Evolutionary conservation across 2,113 vertebrate species (phyloP).

Genomic region (Stigmatopora nigra): DNA sequence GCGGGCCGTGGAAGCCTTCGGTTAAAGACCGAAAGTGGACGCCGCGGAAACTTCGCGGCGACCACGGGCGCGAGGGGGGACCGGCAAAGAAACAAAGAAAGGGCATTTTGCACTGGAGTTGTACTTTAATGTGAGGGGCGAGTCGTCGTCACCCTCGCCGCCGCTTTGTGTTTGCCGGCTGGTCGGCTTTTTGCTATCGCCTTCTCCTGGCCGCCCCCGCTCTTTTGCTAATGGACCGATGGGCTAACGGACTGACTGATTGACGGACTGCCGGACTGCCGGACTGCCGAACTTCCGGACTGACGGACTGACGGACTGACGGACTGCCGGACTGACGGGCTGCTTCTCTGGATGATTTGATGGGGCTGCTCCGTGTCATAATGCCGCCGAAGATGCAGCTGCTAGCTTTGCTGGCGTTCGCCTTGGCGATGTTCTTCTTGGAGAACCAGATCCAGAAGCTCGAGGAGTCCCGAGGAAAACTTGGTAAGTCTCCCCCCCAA

Average conservation of each 20-base stretch:
- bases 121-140: conserved; percentile 11
- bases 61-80: neutral
- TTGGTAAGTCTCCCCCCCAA: conserved; percentile 73
- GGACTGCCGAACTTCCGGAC: conserved; percentile 59
- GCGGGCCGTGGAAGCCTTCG: conserved; percentile 18
- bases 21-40: neutral
- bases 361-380: conserved; percentile 94
- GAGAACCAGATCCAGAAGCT: conserved; percentile 98
- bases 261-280: conserved; percentile 65
- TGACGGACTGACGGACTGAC: conserved; percentile 60
- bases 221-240: conserved; percentile 55
- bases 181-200: conserved; percentile 32
- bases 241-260: conserved; percentile 64
- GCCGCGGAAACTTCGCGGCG: conserved; percentile 27
- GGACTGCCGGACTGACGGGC: conserved; percentile 68
- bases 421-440: conserved; percentile 86
- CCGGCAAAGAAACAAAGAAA: conserved; percentile 15
- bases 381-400: conserved; percentile 98
- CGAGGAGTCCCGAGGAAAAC: conserved; percentile 92
- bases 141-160: neutral
- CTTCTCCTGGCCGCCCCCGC: conserved; percentile 45
- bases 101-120: conserved; percentile 22
- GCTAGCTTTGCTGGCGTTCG: conserved; percentile 87
- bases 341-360: conserved; percentile 72
- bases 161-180: conserved; percentile 7